Base-by-base conservation (phyloP, 2,797 vertebrate species). In the Crocidura indochinensis region DNA sequence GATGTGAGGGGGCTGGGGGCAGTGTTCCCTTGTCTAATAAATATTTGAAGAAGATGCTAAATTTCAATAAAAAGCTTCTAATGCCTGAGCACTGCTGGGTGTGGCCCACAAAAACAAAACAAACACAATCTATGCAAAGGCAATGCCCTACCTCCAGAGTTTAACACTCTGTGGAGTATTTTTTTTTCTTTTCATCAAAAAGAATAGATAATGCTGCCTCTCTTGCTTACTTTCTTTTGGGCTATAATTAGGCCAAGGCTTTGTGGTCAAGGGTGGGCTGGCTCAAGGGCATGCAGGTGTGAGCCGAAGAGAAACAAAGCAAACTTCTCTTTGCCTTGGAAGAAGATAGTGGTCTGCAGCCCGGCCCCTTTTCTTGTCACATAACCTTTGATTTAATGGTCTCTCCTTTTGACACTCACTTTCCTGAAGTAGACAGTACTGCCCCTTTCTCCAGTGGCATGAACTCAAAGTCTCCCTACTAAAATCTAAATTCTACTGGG, bases 401-500 rank as follows among this genome's bases (percentile, higher is more conserved):
- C 96, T 94, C 94, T 96, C 94, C 97, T 97, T 96, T 95, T 96
- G 95, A 96, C 98, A 98, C 98, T 98, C 95, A 98, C 97, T 96
- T 97, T 96, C 97, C 98, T 96, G 60, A 95, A 98, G 96, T 96
- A 97, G 94, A 97, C 81, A 1, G 91, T 95, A 97, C 88, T 95
- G 38, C 91, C 96, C 88, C 94, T 91, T 93, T 97, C 97, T 97
- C 96, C 97, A 97, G 97, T 97, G 97, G 98, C 98, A 98, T 98
- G 98, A 98, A 92, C 96, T 97, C 97, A 96, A 97, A 94, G 96
- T 98, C 97, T 97, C 97, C 96, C 97, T 97, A 98, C 98, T 98
- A 98, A 98, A 98, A 98, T 97, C 98, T 98, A 98, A 98, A 98
- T 97, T 95, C 97, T 98, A 94, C 97, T 94, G 93, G 96, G 96